These are phyloP conservation scores for Silvanus unidentatus DNA, from an alignment of 2,888 invertebrate species.

Conservation along the genomic window DNA sequence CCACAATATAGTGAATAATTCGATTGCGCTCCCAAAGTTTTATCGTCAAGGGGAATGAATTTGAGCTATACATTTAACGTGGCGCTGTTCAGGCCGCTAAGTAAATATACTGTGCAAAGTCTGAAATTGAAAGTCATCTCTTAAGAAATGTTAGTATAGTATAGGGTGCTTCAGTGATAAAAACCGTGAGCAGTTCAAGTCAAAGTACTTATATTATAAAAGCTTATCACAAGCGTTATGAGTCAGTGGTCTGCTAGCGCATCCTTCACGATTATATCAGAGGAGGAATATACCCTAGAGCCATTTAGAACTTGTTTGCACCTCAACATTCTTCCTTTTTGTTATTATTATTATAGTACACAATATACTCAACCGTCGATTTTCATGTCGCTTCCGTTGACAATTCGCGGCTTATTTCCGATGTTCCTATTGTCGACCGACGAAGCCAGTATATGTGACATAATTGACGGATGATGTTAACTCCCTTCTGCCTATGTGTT, in stretches of 20 bases:
- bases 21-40: slow-evolving; percentile 42
- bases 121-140: slow-evolving; percentile 44
- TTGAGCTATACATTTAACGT: slow-evolving; percentile 33
- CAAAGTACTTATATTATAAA: slow-evolving; percentile 27
- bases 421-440: slow-evolving; percentile 18
- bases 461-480: slow-evolving; percentile 24
- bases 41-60: slow-evolving; percentile 39
- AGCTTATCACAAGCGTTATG: slow-evolving; percentile 31
- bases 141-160: slow-evolving; percentile 38
- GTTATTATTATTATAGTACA: slow-evolving; percentile 18
- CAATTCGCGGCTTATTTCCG: slow-evolving; percentile 29
- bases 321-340: slow-evolving; percentile 5
- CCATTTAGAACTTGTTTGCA: slow-evolving; percentile 9
- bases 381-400: slow-evolving; percentile 24
- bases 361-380: slow-evolving; percentile 18
- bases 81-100: slow-evolving; percentile 32
- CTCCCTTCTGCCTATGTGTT: slow-evolving; percentile 18
- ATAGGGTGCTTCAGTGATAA: slow-evolving; percentile 29
- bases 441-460: slow-evolving; percentile 14
- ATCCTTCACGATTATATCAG: slow-evolving; percentile 2
- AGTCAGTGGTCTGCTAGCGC: slow-evolving; percentile 26
- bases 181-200: slow-evolving; percentile 35
- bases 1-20: slow-evolving; percentile 44
- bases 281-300: background rate
- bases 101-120: slow-evolving; percentile 45